Percentiles rank a stretch among this genome's conserved stretches.
phyloP scores from a whole-genome alignment of 2,797 vertebrate genomes.

The Nasua narica region DNA sequence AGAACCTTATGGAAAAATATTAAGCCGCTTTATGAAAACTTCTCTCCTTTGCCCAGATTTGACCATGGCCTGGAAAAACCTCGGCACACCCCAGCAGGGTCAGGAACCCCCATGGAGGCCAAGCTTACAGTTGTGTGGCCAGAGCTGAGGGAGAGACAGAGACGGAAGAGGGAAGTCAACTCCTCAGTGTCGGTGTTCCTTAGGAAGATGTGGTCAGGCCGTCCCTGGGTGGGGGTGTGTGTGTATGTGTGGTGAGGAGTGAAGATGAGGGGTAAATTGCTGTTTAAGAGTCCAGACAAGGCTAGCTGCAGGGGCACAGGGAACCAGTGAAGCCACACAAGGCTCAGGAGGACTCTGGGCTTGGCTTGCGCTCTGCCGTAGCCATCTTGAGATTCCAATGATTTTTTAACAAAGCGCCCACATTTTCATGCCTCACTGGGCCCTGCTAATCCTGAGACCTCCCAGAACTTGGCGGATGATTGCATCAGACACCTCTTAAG shows the following conservation, averaged over 20 bases:
- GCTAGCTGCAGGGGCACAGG: background rate
- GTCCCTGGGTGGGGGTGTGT: background rate
- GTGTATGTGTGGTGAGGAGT: too few relatives aligned
- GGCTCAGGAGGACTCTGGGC: background rate
- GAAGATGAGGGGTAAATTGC: background rate
- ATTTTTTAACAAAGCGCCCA: background rate
- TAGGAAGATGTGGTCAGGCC: too few relatives aligned
- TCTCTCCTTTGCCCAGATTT: background rate
- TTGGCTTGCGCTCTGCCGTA: background rate
- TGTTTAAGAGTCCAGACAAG: background rate
- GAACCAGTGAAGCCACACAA: background rate
- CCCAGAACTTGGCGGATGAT: background rate
- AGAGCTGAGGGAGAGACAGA: background rate
- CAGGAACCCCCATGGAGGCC: background rate
- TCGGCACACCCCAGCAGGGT: background rate
- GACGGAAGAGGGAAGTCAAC: background rate
- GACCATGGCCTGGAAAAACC: background rate
- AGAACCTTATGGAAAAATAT: background rate
- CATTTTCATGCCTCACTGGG: background rate
- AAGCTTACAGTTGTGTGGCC: background rate
- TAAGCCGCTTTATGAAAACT: background rate
- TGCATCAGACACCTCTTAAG: background rate
- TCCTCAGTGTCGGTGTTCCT: background rate
- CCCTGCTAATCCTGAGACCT: background rate
- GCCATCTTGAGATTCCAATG: background rate